Percentiles rank a stretch among this genome's conserved stretches.
These are phyloP conservation scores for Myotis vivesi DNA, from an alignment of 2,797 vertebrate species.

Conservation along the genomic window DNA sequence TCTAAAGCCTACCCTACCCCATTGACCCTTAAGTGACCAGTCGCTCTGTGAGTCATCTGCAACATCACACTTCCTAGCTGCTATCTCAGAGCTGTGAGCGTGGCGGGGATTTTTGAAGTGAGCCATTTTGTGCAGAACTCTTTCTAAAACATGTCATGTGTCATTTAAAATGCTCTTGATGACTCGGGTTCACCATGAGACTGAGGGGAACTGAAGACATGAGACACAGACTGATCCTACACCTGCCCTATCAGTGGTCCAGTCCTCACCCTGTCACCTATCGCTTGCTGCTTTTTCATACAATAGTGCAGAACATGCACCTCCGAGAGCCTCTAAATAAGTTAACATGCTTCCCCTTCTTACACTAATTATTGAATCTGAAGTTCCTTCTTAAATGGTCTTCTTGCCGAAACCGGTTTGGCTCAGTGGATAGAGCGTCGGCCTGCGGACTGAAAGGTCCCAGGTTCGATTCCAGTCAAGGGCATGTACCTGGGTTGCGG, in stretches of 20 bases:
- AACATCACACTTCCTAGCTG: neutral
- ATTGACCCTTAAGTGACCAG: neutral
- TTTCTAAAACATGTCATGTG: neutral
- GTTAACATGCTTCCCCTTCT: neutral
- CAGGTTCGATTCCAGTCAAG: too few species aligned
- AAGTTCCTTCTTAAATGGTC: neutral
- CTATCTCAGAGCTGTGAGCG: neutral
- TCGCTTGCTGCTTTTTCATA: neutral
- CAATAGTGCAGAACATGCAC: neutral
- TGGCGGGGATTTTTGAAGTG: neutral
- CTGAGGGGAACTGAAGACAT: neutral
- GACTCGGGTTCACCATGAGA: neutral
- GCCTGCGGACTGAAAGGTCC: too few species aligned
- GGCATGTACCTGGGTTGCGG: too few species aligned
- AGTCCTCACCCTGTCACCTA: neutral
- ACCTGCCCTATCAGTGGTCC: neutral
- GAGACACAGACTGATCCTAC: neutral
- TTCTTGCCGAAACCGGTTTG: too few species aligned
- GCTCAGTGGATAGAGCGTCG: too few species aligned
- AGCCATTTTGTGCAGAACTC: neutral
- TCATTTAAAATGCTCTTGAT: neutral
- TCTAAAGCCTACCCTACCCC: neutral
- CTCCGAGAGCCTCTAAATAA: neutral
- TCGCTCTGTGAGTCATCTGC: too few species aligned
- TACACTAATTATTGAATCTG: neutral